Percentiles rank a stretch among this genome's conserved stretches.
Conservation (phyloP, 2,113 vertebrate species). For the Microcebus murinus region DNA sequence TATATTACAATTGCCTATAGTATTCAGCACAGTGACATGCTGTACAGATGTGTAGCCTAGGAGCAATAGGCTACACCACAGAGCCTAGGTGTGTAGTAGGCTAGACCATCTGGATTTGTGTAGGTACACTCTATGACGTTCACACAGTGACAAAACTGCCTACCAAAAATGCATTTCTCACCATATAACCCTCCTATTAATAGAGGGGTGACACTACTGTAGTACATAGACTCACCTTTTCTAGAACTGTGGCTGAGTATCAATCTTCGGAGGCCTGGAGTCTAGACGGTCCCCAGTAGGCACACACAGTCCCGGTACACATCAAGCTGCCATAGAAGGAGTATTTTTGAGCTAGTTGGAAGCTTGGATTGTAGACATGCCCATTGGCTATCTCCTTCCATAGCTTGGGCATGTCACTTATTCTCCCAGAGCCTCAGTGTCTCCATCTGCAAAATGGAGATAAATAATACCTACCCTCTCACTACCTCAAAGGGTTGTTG, state of each 20-base stretch:
- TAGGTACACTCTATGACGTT: background rate
- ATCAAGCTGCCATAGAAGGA: fast-evolving
- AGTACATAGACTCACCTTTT: background rate
- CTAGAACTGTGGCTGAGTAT: background rate
- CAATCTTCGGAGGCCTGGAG: background rate
- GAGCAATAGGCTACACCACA: no score
- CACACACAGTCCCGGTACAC: no score
- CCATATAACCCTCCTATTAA: background rate
- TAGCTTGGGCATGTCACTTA: no score
- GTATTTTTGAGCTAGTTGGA: background rate
- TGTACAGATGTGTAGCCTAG: background rate
- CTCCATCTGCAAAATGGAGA: background rate
- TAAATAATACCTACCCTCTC: background rate
- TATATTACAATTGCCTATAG: no score
- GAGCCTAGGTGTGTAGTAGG: background rate
- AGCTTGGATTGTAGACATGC: background rate
- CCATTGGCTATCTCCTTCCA: background rate
- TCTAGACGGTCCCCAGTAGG: background rate
- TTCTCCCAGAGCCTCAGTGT: background rate
- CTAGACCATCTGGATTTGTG: background rate
- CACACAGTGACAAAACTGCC: background rate
- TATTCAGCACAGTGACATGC: no score
- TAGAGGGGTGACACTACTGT: background rate
- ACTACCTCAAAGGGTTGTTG: background rate
- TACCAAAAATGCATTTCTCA: background rate